Evolutionary conservation across 2,113 vertebrate genomes (phyloP).

Genomic region (Leiothrix lutea): DNA sequence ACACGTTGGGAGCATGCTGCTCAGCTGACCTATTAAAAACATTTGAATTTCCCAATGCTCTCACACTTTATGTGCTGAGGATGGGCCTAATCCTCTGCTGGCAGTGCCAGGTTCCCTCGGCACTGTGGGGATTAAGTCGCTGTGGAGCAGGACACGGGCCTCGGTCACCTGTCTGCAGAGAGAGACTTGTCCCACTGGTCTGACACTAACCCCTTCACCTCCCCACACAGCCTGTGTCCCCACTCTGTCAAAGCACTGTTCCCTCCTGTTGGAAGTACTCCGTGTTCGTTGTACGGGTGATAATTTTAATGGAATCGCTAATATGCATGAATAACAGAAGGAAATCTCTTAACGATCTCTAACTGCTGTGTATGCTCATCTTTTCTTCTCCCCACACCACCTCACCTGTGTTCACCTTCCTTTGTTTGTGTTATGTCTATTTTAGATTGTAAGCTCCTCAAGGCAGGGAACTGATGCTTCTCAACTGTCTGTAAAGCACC

Average conservation of each 20-base stretch:
- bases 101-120: neutral
- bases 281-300: conserved; percentile 19
- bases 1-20: neutral
- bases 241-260: neutral
- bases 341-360: neutral
- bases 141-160: neutral
- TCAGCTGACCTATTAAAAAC: neutral
- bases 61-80: neutral
- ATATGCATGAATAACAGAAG: conserved; percentile 54
- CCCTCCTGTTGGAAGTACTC: neutral
- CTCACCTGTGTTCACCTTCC: conserved; percentile 26
- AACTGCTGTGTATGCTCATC: conserved; percentile 30
- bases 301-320: neutral
- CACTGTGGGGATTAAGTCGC: neutral
- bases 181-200: neutral
- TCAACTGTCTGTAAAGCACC: conserved; percentile 61
- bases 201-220: conserved; percentile 12
- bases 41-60: neutral
- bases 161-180: neutral
- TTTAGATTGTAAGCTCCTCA: conserved; percentile 68
- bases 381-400: conserved; percentile 36
- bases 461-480: conserved; percentile 58
- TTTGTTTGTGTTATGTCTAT: conserved; percentile 36
- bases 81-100: neutral
- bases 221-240: neutral